A percentile compares a stretch with the other conserved stretches of the same genome.
Evolutionary conservation across 2,797 vertebrate species (phyloP).

Genomic region (Tokudaia tokunoshimensis): DNA sequence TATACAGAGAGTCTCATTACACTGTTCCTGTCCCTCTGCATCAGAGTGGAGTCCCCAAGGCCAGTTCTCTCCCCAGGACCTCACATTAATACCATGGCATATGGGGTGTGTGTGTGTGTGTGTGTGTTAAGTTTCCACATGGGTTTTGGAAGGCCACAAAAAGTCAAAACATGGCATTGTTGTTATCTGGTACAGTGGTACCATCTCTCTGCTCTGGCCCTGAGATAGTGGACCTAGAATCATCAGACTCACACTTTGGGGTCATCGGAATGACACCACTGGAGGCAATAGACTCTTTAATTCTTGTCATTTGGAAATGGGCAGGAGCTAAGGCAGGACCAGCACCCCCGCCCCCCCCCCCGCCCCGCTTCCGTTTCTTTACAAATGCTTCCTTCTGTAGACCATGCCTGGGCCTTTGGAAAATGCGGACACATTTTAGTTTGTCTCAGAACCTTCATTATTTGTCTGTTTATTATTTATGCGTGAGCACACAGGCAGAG

Average conservation of each 20-base stretch:
- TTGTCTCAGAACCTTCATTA: background rate
- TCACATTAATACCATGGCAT: background rate
- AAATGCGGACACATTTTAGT: background rate
- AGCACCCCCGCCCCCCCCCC: background rate
- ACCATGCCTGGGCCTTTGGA: background rate
- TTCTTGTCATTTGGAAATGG: background rate
- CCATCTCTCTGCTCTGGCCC: background rate
- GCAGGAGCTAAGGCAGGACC: background rate
- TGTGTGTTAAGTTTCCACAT: background rate
- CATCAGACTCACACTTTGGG: too few relatives aligned
- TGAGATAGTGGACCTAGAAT: background rate
- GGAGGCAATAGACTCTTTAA: background rate
- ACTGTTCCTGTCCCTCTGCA: background rate
- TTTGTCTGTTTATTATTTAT: background rate
- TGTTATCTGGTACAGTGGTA: rapidly evolving
- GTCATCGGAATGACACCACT: background rate
- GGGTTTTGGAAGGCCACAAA: background rate
- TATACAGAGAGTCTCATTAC: background rate
- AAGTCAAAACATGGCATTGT: background rate
- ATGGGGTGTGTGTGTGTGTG: background rate
- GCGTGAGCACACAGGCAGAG: background rate
- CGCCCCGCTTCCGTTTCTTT: background rate
- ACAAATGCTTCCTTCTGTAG: background rate
- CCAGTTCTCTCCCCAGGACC: too few relatives aligned
- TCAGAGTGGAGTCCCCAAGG: background rate